A percentile compares a stretch with the other conserved stretches of the same genome.
Conservation (phyloP, 2,888 invertebrate genomes). For the Mythimna loreyi region DNA sequence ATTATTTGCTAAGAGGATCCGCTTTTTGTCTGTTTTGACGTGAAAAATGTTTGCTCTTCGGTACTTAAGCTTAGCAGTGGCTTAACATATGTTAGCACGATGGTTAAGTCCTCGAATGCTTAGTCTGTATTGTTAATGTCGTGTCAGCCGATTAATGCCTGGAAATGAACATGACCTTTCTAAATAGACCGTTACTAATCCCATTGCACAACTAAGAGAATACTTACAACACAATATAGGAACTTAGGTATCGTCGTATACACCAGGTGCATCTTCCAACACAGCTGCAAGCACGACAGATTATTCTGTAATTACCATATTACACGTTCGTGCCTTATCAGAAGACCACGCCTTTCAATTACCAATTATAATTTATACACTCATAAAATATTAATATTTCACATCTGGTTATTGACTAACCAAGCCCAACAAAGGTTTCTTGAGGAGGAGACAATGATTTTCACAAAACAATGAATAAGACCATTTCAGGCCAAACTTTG, state of each 20-base stretch:
- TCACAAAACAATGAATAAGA: conserved; percentile 6
- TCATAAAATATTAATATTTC: conserved; percentile 19
- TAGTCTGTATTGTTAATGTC: background rate
- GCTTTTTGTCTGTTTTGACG: conserved; percentile 48
- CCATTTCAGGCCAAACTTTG: background rate
- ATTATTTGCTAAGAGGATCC: conserved; percentile 57
- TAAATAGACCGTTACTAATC: background rate
- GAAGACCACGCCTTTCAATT: conserved; percentile 13
- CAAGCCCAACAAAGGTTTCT: background rate
- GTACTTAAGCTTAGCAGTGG: background rate
- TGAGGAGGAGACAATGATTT: background rate
- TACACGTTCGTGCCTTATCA: conserved; percentile 34
- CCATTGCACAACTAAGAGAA: background rate
- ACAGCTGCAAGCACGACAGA: conserved; percentile 27
- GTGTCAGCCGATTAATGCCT: background rate
- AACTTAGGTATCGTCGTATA: background rate
- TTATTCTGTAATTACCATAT: conserved; percentile 23
- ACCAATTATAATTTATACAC: conserved; percentile 15
- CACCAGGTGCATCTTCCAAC: conserved; percentile 17
- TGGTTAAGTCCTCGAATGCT: background rate
- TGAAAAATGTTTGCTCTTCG: conserved; percentile 38
- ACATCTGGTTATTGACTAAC: background rate
- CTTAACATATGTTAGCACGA: background rate
- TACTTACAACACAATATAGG: background rate
- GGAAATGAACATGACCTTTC: background rate